A percentile compares a stretch with the other conserved stretches of the same genome.
These are phyloP conservation scores for Lagopus muta DNA, from an alignment of 2,113 vertebrate genomes.

Conservation along the genomic window DNA sequence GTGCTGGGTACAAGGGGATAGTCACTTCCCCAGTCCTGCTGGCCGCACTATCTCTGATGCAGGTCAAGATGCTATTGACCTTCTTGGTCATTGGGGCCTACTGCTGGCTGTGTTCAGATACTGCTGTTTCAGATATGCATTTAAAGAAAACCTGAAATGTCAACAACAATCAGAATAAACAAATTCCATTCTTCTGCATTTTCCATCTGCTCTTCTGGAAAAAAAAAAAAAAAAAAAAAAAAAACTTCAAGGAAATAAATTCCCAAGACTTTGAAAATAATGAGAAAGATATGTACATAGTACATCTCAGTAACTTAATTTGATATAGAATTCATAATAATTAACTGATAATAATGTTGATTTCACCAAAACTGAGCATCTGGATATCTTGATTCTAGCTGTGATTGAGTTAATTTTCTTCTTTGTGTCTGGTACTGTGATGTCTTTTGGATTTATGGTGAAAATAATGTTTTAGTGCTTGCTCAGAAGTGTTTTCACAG, in stretches of 20 bases:
- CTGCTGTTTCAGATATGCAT: background rate
- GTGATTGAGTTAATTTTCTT: background rate
- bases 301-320: background rate
- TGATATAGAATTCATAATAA: background rate
- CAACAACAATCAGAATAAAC: background rate
- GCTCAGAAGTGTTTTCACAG: background rate
- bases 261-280: background rate
- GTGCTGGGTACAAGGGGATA: too few relatives aligned
- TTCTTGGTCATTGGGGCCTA: background rate
- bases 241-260: background rate
- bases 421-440: background rate
- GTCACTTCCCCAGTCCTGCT: background rate
- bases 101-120: background rate
- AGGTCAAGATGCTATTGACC: background rate
- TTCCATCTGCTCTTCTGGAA: rapidly evolving
- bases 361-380: background rate
- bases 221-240: too few relatives aligned
- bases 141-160: too few relatives aligned
- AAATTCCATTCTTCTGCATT: background rate
- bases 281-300: background rate
- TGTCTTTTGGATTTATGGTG: background rate
- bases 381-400: background rate
- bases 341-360: background rate
- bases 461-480: background rate
- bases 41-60: background rate